A percentile compares a stretch with the other conserved stretches of the same genome.
These are phyloP conservation scores for Ploceus nigricollis DNA, from an alignment of 2,113 vertebrate genomes.

Conservation along the genomic window DNA sequence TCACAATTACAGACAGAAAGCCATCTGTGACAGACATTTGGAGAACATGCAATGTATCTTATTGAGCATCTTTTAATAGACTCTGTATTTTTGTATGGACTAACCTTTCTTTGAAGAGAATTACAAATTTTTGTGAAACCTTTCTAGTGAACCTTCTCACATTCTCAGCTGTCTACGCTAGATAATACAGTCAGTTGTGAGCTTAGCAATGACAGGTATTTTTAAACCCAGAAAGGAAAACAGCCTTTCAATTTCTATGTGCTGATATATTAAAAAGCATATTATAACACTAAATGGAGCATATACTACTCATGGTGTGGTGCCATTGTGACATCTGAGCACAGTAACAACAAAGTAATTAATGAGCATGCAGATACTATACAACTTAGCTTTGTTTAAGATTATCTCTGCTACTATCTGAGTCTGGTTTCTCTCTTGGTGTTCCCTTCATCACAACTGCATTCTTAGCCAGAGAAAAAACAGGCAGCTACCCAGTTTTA, in stretches of 20 bases:
- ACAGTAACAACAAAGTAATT: background rate
- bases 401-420: background rate
- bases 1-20: constrained; percentile 27
- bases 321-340: background rate
- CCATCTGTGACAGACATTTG: constrained; percentile 52
- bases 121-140: background rate
- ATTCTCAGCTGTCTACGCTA: background rate
- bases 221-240: background rate
- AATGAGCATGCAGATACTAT: background rate
- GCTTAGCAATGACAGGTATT: background rate
- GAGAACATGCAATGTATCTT: constrained; percentile 1
- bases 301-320: background rate
- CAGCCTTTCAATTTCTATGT: background rate
- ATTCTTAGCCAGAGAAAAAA: background rate
- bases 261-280: background rate
- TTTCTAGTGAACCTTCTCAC: background rate
- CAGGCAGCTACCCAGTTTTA: background rate
- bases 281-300: background rate
- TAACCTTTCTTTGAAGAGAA: constrained; percentile 4
- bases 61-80: constrained; percentile 43
- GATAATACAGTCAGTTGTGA: background rate
- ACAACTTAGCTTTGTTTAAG: background rate
- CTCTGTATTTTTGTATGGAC: background rate
- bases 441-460: background rate
- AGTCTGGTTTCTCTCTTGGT: background rate